Evolutionary conservation across 1,140 invertebrate species (phyloP).

Genomic region (Wiebesia pumilae): DNA sequence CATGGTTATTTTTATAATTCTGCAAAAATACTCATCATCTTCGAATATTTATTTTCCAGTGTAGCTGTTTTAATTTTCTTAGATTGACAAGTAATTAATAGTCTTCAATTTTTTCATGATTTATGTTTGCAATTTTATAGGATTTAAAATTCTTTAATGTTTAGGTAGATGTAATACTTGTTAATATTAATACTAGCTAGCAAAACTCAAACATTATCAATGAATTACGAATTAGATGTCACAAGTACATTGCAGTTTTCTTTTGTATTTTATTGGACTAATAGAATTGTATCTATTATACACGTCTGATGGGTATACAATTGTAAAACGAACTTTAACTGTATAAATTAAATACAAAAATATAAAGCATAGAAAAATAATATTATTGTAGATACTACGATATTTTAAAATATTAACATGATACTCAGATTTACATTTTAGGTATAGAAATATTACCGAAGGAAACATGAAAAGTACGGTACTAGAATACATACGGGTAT

Average conservation of each 20-base stretch:
- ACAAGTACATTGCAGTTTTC: not conserved
- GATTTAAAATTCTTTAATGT: no score
- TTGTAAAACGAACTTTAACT: not conserved
- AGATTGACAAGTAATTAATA: no score
- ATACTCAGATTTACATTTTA: not conserved
- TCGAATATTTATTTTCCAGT: no score
- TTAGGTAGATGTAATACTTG: no score
- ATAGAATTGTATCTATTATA: not conserved
- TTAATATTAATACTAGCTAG: no score
- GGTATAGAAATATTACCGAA: constrained; percentile 7
- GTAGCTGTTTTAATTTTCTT: no score
- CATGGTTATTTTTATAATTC: no score
- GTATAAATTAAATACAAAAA: constrained; percentile 20
- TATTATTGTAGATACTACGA: not conserved
- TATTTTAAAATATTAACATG: not conserved
- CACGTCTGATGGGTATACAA: not conserved
- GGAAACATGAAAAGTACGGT: not conserved
- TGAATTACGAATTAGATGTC: not conserved
- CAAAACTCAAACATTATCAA: not conserved
- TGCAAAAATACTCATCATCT: no score
- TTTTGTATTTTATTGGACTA: not conserved
- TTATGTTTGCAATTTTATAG: no score
- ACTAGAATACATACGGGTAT: constrained; percentile 1
- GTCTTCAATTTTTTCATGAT: no score
- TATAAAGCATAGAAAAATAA: not conserved